Percentiles rank a stretch among this genome's conserved stretches.
Conservation (phyloP, 2,113 vertebrate genomes). For the Odocoileus hemionus region DNA sequence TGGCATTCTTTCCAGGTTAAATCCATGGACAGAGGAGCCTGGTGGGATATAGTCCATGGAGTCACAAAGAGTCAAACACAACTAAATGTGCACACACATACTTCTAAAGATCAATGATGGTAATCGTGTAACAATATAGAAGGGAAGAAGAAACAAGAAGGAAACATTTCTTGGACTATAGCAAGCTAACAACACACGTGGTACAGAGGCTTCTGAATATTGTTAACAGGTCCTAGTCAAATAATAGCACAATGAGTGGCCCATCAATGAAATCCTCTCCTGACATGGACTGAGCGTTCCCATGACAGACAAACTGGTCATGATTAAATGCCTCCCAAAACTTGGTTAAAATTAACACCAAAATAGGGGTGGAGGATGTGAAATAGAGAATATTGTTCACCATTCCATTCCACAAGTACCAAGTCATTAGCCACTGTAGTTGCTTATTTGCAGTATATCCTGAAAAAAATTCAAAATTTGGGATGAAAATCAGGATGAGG, state of each 20-base stretch:
- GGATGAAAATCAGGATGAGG: background rate
- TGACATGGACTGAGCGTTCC: background rate
- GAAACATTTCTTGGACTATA: background rate
- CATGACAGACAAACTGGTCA: background rate
- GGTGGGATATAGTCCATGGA: background rate
- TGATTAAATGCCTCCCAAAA: background rate
- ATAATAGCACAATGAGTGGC: background rate
- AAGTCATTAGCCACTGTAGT: background rate
- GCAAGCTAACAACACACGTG: background rate
- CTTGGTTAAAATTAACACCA: background rate
- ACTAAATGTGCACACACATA: background rate
- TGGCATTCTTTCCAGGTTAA: background rate
- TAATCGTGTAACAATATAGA: background rate
- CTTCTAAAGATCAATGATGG: background rate
- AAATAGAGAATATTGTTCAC: background rate
- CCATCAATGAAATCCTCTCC: background rate
- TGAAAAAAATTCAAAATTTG: background rate
- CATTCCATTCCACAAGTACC: background rate
- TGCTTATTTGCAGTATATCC: background rate
- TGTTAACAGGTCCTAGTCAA: background rate
- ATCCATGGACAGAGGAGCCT: background rate
- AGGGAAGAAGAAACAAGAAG: background rate
- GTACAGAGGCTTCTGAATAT: background rate
- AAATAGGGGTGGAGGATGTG: background rate
- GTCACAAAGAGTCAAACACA: background rate